phyloP scores from a whole-genome alignment of 1,140 invertebrate species.

The Caenorhabditis briggsae region DNA sequence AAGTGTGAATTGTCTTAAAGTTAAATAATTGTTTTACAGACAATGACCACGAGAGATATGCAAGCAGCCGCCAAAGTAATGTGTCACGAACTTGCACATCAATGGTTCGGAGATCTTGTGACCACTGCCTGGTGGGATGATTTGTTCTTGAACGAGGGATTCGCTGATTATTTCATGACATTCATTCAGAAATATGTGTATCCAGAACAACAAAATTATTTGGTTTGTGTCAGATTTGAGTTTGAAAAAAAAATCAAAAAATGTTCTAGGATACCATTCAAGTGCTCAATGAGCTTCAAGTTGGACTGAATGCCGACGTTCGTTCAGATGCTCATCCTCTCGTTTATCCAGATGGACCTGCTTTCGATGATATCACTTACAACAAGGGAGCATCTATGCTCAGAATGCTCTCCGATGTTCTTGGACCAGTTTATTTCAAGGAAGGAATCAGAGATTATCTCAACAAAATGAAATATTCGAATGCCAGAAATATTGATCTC shows the following conservation, averaged over 20 bases:
- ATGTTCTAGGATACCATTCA: constrained; percentile 52
- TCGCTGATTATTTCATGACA: constrained; percentile 79
- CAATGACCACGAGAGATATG: constrained; percentile 67
- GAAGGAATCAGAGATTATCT: constrained; percentile 59
- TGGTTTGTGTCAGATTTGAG: not conserved
- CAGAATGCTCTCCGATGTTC: constrained; percentile 55
- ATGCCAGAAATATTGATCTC: constrained; percentile 58
- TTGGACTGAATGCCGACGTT: constrained; percentile 51
- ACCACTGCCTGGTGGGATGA: constrained; percentile 79
- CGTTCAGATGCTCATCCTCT: constrained; percentile 57
- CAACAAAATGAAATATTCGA: constrained; percentile 53
- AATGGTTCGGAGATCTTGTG: constrained; percentile 67
- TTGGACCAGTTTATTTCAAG: constrained; percentile 26
- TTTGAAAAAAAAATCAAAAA: not conserved
- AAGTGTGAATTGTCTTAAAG: not conserved
- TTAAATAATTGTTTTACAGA: not conserved
- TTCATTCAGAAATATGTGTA: constrained; percentile 79
- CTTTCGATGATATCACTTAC: constrained; percentile 80
- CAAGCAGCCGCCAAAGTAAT: constrained; percentile 75
- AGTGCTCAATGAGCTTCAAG: constrained; percentile 56
- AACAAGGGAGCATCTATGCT: constrained; percentile 79
- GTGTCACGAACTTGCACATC: constrained; percentile 71
- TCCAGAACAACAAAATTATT: constrained; percentile 69
- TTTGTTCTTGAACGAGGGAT: constrained; percentile 80
- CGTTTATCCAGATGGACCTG: constrained; percentile 60